Percentiles rank a stretch among this genome's conserved stretches.
Conservation (phyloP, 2,113 vertebrate species). For the Petroica traversi region DNA sequence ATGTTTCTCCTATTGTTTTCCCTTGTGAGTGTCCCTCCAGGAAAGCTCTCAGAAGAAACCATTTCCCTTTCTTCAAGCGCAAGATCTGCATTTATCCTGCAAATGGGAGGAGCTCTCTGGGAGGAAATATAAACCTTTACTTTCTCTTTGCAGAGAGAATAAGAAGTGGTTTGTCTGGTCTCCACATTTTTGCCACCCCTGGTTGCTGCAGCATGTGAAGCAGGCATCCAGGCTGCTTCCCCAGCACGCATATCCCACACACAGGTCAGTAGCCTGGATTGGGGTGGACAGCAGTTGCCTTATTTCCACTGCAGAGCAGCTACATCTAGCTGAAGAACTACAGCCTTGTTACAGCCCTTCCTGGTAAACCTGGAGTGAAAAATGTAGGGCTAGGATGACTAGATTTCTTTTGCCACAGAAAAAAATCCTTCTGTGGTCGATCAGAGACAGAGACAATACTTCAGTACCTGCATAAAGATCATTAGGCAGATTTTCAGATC, state of each 20-base stretch:
- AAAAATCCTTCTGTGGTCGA: accelerated
- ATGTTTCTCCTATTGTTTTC: not conserved
- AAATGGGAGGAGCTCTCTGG: not conserved
- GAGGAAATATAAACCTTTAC: not conserved
- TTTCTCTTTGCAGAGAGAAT: not conserved
- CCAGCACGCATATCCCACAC: accelerated
- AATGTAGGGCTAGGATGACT: not conserved
- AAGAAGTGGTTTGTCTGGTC: not conserved
- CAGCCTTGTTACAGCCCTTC: not conserved
- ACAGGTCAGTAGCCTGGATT: accelerated
- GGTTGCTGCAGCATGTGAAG: accelerated
- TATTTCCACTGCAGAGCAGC: not conserved
- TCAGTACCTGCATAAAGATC: not conserved
- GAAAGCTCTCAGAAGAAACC: not conserved
- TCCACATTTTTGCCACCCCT: not conserved
- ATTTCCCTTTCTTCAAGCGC: not conserved
- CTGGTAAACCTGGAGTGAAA: not conserved
- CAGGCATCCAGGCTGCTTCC: not conserved
- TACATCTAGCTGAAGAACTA: not conserved
- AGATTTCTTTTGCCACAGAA: not conserved
- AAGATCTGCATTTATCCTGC: not conserved
- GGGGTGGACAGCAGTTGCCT: not conserved
- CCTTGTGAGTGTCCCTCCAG: not conserved
- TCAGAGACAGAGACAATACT: not conserved
- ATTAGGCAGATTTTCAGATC: not conserved